Evolutionary conservation across 2,888 invertebrate genomes (phyloP).

Genomic region (Eupeodes luniger): DNA sequence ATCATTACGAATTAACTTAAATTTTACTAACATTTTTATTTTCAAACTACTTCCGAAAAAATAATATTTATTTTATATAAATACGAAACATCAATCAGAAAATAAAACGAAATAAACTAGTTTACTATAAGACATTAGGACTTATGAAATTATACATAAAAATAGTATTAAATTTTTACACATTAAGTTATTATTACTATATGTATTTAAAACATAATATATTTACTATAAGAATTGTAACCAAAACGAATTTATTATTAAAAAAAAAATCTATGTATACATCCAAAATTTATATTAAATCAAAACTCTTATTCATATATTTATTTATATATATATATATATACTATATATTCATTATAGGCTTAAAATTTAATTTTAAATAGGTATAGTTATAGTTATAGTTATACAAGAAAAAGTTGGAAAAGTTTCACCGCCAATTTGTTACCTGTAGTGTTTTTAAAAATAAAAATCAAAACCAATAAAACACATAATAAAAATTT

Average conservation of each 20-base stretch:
- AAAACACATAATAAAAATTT: neutral
- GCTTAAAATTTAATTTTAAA: conserved; percentile 67
- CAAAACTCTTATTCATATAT: conserved; percentile 60
- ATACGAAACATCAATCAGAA: neutral
- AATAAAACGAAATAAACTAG: neutral
- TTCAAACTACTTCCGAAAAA: too few species aligned
- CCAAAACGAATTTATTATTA: conserved; percentile 46
- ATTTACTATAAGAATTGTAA: conserved; percentile 46
- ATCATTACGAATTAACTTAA: too few species aligned
- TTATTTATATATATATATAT: conserved; percentile 41
- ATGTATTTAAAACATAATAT: neutral
- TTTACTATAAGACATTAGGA: neutral
- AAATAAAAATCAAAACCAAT: neutral
- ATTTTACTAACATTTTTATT: too few species aligned
- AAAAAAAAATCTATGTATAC: conserved; percentile 59
- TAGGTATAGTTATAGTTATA: conserved; percentile 39
- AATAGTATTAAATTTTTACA: conserved; percentile 20
- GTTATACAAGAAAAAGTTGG: conserved; percentile 29
- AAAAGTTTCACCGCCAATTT: conserved; percentile 70
- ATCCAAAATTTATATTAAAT: conserved; percentile 27
- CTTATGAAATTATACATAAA: neutral
- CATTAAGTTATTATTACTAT: conserved; percentile 23
- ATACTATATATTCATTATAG: conserved; percentile 35
- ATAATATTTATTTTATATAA: too few species aligned
- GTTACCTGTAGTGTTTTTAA: conserved; percentile 73